A percentile compares a stretch with the other conserved stretches of the same genome.
phyloP scores from a whole-genome alignment of 1,140 invertebrate species.

The Sminthurinus signatus region DNA sequence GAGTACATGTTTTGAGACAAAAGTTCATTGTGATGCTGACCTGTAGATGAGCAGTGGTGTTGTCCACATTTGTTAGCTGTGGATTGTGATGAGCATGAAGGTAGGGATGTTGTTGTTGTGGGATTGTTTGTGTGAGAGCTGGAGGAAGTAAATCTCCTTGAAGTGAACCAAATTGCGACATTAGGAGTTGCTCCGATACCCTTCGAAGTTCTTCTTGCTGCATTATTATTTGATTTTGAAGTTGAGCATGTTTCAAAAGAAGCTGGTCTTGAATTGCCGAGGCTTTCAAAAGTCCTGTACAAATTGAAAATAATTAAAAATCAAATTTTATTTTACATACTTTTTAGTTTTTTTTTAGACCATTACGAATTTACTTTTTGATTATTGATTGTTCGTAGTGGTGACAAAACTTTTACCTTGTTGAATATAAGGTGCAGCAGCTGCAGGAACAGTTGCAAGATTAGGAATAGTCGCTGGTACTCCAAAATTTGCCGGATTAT shows the following conservation, averaged over 20 bases:
- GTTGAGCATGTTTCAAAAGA: constrained; percentile 72
- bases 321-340: neutral
- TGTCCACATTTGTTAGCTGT: neutral
- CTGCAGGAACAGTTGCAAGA: neutral
- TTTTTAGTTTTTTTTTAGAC: neutral
- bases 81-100: neutral
- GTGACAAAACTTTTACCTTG: too few species aligned
- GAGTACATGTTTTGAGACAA: too few species aligned
- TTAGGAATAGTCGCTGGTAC: neutral
- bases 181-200: constrained; percentile 75
- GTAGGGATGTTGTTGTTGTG: neutral
- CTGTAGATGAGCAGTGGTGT: neutral
- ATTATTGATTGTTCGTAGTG: neutral
- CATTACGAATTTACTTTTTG: neutral
- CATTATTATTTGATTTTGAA: constrained; percentile 73
- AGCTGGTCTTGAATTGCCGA: constrained; percentile 70
- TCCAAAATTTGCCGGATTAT: constrained; percentile 9
- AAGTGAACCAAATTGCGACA: constrained; percentile 62
- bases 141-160: constrained; percentile 8
- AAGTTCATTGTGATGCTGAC: neutral
- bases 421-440: too few species aligned
- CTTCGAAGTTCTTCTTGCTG: constrained; percentile 76
- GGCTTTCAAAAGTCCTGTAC: constrained; percentile 6
- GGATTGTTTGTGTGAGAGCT: neutral
- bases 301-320: neutral